Evolutionary conservation across 1,140 invertebrate species (phyloP).

Genomic region (Conopomorpha cramerella): DNA sequence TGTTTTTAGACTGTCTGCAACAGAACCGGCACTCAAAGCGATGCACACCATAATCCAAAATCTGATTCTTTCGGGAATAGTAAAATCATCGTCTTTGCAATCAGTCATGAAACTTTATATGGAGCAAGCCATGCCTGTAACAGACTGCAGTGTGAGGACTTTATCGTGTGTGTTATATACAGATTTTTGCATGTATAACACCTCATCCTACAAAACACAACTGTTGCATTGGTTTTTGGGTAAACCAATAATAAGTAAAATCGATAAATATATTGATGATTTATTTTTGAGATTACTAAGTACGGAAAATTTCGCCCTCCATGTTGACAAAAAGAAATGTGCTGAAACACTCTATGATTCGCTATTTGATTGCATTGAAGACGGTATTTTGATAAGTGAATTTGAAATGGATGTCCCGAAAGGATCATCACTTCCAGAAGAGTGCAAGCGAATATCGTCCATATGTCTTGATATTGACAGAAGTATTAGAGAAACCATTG

Average conservation of each 20-base stretch:
- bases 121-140: constrained; percentile 37
- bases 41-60: constrained; percentile 25
- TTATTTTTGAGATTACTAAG: constrained; percentile 25
- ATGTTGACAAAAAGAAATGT: background rate
- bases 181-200: no score
- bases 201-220: no score
- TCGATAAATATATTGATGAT: no score
- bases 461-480: no score
- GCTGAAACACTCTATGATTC: constrained; percentile 15
- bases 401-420: constrained; percentile 21
- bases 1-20: no score
- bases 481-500: no score
- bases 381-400: constrained; percentile 31
- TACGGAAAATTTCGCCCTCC: constrained; percentile 21
- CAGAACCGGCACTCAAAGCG: constrained; percentile 22
- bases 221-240: no score
- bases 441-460: no score
- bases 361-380: constrained; percentile 27
- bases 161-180: no score
- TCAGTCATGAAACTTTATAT: constrained; percentile 28
- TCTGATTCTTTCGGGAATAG: constrained; percentile 16
- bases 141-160: constrained; percentile 22
- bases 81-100: constrained; percentile 23
- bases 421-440: no score
- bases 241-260: no score